Evolutionary conservation across 2,113 vertebrate species (phyloP).

Genomic region (human): DNA sequence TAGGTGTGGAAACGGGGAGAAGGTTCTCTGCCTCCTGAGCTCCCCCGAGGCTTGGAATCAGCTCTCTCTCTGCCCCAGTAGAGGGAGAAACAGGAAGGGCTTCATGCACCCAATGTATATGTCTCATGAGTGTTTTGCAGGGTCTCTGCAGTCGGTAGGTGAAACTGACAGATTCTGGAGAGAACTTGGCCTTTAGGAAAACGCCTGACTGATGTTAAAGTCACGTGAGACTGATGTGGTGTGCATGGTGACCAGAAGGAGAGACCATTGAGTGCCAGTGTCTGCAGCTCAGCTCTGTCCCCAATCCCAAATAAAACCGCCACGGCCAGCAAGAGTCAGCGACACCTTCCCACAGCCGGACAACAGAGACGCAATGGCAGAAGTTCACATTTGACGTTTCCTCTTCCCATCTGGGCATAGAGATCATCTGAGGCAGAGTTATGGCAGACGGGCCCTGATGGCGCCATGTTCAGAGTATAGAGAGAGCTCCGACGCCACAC

Average conservation of each 20-base stretch:
- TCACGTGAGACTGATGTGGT: fast-evolving
- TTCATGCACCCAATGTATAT: fast-evolving
- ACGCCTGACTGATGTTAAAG: fast-evolving
- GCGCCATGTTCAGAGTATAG: fast-evolving
- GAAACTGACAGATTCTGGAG: neutral
- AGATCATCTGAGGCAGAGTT: too few relatives aligned
- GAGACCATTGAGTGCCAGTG: fast-evolving
- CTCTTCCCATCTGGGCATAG: neutral
- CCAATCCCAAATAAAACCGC: too few relatives aligned
- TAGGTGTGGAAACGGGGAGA: neutral
- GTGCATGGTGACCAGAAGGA: neutral
- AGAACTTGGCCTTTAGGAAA: neutral
- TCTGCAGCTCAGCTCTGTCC: neutral
- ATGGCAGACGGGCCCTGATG: fast-evolving
- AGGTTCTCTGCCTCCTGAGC: neutral
- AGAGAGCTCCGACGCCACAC: neutral
- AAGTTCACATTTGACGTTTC: fast-evolving
- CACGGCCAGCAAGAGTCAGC: neutral
- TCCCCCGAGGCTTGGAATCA: neutral
- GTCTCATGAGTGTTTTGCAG: neutral
- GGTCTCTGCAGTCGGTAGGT: fast-evolving
- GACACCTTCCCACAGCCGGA: fast-evolving
- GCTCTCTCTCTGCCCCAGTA: neutral
- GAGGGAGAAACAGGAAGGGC: neutral
- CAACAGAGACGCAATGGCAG: fast-evolving